phyloP scores from a whole-genome alignment of 2,797 vertebrate species.

The Labroides dimidiatus region DNA sequence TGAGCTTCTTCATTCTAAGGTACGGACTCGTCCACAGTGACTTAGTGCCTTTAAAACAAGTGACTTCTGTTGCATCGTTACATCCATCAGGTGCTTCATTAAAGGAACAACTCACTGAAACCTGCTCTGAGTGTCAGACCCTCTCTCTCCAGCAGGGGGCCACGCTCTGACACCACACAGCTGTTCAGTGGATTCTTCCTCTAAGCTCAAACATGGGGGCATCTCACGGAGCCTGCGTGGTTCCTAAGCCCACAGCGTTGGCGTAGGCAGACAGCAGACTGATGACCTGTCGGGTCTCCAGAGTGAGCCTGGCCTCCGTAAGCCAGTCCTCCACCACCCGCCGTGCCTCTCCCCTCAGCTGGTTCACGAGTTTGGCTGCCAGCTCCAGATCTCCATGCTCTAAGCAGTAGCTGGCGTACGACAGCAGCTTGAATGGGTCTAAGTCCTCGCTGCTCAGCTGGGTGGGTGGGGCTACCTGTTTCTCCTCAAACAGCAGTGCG shows the following conservation, averaged over 20 bases:
- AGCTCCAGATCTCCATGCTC: constrained; percentile 96
- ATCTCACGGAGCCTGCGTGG: constrained; percentile 88
- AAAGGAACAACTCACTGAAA: constrained; percentile 8
- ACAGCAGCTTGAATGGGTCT: constrained; percentile 92
- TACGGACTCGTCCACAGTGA: constrained; percentile 25
- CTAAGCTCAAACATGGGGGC: neutral
- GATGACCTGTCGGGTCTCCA: constrained; percentile 94
- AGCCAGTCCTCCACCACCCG: constrained; percentile 96
- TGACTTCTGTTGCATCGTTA: constrained; percentile 1
- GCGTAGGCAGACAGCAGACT: constrained; percentile 93
- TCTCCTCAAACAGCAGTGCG: constrained; percentile 88
- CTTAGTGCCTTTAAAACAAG: constrained; percentile 45
- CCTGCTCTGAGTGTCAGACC: neutral
- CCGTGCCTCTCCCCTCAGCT: constrained; percentile 92
- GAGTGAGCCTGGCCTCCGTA: constrained; percentile 90
- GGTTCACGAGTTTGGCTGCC: constrained; percentile 96
- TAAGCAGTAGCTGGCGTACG: constrained; percentile 93
- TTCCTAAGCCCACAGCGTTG: constrained; percentile 93
- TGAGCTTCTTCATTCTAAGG: constrained; percentile 11
- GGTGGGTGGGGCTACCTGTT: constrained; percentile 87
- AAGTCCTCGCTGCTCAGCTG: constrained; percentile 88
- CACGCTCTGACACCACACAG: neutral
- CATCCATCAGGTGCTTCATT: constrained; percentile 4
- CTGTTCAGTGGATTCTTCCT: constrained; percentile 10
- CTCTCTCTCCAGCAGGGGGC: too few relatives aligned